Conservation (phyloP, 2,113 vertebrate species). For the Trematomus loennbergii region DNA sequence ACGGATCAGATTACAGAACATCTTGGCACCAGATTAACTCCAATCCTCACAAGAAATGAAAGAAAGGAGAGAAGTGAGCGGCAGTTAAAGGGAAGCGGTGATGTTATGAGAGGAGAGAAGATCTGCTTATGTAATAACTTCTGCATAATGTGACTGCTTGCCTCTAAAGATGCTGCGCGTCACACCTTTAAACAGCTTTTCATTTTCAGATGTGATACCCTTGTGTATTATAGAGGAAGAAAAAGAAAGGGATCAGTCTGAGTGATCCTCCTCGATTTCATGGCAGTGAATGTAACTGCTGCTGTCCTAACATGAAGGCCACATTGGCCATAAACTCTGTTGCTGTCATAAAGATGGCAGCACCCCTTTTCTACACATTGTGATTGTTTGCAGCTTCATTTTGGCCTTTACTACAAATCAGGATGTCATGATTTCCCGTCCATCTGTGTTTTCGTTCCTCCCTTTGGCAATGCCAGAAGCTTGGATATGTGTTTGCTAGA, state of each 20-base stretch:
- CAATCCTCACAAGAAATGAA: conserved; percentile 49
- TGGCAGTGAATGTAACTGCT: neutral
- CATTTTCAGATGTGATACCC: conserved; percentile 11
- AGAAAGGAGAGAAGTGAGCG: conserved; percentile 16
- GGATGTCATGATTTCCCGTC: neutral
- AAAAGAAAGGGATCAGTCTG: neutral
- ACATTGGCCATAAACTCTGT: conserved; percentile 2
- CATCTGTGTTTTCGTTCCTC: conserved; percentile 7
- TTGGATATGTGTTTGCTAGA: conserved; percentile 1
- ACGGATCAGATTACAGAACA: conserved; percentile 77
- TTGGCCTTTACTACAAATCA: conserved; percentile 15
- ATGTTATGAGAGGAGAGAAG: conserved; percentile 16
- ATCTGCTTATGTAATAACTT: conserved; percentile 39
- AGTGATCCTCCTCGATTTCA: neutral
- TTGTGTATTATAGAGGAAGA: neutral
- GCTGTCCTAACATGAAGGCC: conserved; percentile 6
- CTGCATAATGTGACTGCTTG: conserved; percentile 24
- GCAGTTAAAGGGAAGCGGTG: conserved; percentile 15
- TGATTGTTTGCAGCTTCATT: neutral
- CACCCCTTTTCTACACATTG: neutral
- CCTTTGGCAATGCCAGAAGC: conserved; percentile 29
- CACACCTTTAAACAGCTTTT: conserved; percentile 26
- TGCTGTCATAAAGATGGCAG: neutral
- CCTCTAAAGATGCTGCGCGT: conserved; percentile 18
- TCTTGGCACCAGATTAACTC: conserved; percentile 71